Percentiles rank a stretch among this genome's conserved stretches.
These are phyloP conservation scores for Noctua pronuba DNA, from an alignment of 2,888 invertebrate species.

Conservation along the genomic window DNA sequence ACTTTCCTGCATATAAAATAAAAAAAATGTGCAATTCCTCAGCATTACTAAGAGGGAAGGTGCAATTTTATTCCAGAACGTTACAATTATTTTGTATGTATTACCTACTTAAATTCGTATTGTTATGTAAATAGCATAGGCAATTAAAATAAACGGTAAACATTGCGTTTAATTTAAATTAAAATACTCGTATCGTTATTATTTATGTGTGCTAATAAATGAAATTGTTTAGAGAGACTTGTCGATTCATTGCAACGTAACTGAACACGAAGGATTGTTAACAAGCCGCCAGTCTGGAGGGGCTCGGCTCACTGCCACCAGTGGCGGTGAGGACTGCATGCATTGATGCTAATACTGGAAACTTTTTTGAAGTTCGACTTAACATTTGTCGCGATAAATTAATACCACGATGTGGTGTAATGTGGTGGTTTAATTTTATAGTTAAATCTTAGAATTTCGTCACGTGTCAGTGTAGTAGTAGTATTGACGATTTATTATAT, in stretches of 20 bases:
- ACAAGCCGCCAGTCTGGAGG: too few species aligned
- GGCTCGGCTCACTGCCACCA: too few species aligned
- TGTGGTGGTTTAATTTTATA: neutral
- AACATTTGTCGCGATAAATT: neutral
- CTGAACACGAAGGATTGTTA: neutral
- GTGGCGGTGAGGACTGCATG: too few species aligned
- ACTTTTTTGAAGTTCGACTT: neutral
- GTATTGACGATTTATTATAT: too few species aligned
- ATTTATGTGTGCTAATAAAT: neutral
- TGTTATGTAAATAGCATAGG: constrained; percentile 18
- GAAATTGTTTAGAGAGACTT: neutral
- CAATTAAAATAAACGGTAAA: constrained; percentile 23
- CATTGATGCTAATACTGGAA: neutral
- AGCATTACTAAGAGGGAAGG: neutral
- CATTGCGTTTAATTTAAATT: constrained; percentile 3
- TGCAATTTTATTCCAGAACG: constrained; percentile 16
- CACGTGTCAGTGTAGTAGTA: too few species aligned
- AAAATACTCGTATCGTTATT: neutral
- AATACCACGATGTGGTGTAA: neutral
- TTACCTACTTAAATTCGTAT: neutral
- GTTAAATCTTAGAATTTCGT: too few species aligned
- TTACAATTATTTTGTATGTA: neutral
- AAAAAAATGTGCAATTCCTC: constrained; percentile 2
- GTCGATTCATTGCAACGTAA: neutral
- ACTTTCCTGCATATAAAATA: constrained; percentile 1